These are phyloP conservation scores for Oikopleura vanhoeffeni DNA, from an alignment of 23 tunicate genomes.

Conservation along the genomic window DNA sequence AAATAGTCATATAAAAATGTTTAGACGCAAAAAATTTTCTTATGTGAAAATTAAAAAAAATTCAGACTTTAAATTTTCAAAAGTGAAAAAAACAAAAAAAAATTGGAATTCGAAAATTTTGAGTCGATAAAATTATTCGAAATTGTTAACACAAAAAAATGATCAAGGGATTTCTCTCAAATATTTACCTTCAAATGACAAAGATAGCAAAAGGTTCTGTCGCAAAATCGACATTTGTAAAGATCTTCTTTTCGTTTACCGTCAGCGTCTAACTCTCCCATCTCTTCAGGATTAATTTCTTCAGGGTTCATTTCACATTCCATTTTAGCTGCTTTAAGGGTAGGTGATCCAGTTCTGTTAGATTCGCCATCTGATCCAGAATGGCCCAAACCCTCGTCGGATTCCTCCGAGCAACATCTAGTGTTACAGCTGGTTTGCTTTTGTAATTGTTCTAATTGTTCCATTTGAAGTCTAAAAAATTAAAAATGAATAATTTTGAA, in stretches of 20 bases:
- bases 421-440: background rate
- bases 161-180: background rate
- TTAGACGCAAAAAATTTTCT: no score
- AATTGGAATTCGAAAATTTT: background rate
- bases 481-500: no score
- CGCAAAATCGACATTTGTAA: slow-evolving; percentile 14
- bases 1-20: background rate
- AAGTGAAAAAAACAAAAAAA: background rate
- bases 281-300: background rate
- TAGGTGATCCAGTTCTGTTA: slow-evolving; percentile 4
- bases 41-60: no score
- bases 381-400: slow-evolving; percentile 11
- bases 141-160: background rate
- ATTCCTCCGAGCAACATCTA: background rate
- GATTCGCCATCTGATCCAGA: slow-evolving; percentile 15
- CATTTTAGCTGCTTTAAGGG: background rate
- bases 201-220: background rate
- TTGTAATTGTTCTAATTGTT: background rate
- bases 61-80: background rate
- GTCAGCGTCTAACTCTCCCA: slow-evolving; percentile 5
- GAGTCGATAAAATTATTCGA: no score
- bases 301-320: background rate
- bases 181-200: slow-evolving; percentile 10
- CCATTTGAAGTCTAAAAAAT: slow-evolving; percentile 14
- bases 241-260: slow-evolving; percentile 14